These are phyloP conservation scores for Neotoxoptera formosana DNA, from an alignment of 1,140 invertebrate species.

Conservation along the genomic window DNA sequence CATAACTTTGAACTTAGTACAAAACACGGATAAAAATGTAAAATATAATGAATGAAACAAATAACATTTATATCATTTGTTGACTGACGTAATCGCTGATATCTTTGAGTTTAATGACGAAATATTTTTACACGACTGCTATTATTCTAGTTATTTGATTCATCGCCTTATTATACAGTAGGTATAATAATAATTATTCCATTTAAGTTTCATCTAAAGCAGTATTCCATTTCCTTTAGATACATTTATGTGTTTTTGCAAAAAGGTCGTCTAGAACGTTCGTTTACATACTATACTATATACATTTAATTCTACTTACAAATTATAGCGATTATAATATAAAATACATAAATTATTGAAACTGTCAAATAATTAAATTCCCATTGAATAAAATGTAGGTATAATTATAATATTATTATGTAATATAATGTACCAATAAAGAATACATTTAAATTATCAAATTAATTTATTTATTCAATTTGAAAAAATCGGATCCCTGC, in stretches of 20 bases:
- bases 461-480: neutral
- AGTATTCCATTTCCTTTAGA: neutral
- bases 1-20: neutral
- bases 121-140: neutral
- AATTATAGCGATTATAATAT: neutral
- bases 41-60: neutral
- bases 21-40: neutral
- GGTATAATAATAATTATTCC: neutral
- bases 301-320: neutral
- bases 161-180: neutral
- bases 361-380: neutral
- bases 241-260: neutral
- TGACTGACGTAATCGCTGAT: neutral
- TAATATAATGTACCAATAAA: neutral
- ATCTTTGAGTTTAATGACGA: neutral
- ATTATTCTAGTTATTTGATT: conserved; percentile 4
- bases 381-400: too few relatives aligned
- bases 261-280: neutral
- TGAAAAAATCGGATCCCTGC: neutral
- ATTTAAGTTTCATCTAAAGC: neutral
- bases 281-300: neutral
- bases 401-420: neutral
- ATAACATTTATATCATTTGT: too few relatives aligned
- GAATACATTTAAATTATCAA: neutral
- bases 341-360: neutral